phyloP scores from a whole-genome alignment of 2,888 invertebrate genomes.

The Xiphydria camelus region DNA sequence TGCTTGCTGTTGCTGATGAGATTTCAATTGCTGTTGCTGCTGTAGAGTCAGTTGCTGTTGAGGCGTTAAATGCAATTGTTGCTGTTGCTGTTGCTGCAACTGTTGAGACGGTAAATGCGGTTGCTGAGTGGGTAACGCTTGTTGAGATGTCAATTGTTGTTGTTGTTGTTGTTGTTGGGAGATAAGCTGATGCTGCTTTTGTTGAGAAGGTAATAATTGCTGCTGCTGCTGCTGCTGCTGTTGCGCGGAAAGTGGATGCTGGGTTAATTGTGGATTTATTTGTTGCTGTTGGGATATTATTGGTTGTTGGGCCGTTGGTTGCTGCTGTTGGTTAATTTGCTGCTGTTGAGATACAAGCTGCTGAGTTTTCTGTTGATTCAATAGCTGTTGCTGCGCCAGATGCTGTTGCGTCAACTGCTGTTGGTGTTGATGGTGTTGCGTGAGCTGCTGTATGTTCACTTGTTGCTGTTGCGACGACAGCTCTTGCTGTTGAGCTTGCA shows the following conservation, averaged over 20 bases:
- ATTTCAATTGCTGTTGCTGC: constrained; percentile 29
- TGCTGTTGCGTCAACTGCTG: constrained; percentile 34
- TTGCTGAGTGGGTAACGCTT: constrained; percentile 24
- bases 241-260: constrained; percentile 21
- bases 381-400: constrained; percentile 26
- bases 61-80: constrained; percentile 28
- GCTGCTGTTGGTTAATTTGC: constrained; percentile 32
- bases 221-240: constrained; percentile 34
- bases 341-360: constrained; percentile 36
- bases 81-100: constrained; percentile 27
- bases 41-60: constrained; percentile 32
- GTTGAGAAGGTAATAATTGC: constrained; percentile 30
- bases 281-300: constrained; percentile 26
- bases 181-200: constrained; percentile 50
- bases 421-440: constrained; percentile 35
- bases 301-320: constrained; percentile 22
- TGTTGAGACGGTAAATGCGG: constrained; percentile 28
- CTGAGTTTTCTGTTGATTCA: constrained; percentile 22
- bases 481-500: constrained; percentile 38
- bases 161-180: constrained; percentile 58
- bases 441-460: constrained; percentile 55
- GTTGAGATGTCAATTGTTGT: constrained; percentile 48
- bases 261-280: constrained; percentile 20
- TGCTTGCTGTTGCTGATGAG: constrained; percentile 35
- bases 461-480: constrained; percentile 33